Evolutionary conservation across 1,140 invertebrate genomes (phyloP), one percentile per base, ranked within the genome.

Genomic region (Catajapyx aquilonaris): DNA sequence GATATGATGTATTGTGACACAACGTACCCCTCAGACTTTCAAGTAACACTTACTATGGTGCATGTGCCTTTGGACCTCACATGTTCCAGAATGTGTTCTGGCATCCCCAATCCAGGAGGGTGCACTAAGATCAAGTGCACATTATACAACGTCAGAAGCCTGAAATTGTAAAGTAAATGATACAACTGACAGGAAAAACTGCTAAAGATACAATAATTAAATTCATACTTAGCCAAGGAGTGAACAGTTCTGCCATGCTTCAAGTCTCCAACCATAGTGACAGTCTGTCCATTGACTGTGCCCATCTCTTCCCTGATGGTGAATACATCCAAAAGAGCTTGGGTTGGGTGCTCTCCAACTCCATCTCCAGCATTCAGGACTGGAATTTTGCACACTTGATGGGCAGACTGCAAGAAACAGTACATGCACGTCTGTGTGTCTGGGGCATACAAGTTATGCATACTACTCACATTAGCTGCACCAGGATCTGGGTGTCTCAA

Each of bases 221-320:
- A n/a, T n/a, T n/a, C n/a, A 31, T 45, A 61, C 61, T 76, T 73
- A 4, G 91, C 91, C 31, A 99, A 60, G 0, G 94, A 99, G 60
- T 99, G 95, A 0, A 97, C 94, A 2, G 95, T 99, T 31, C 95
- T 69, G 4, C 94, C 93, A 59, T 99, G 81, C 53, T 94, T 95
- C 42, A 99, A 61, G 60, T 99, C 95, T 5, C 95, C 95, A 33
- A 96, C 69, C 73, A 87, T 77, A 4, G 83, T 87, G 34, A 87
- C 83, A 0, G 81, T 94, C 2, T 97, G 62, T 0, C 83, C 83
- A 53, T 98, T 97, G 0, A 98, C 90, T 0, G 93, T 98, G 42
- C 93, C 93, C 44, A 98, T 91, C 64, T 98, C 94, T 60, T 97
- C 87, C 51, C 93, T 66, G 46, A 99, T 99, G 13, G 94, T 97